Percentiles rank a stretch among this genome's conserved stretches.
Conservation (phyloP, 2,797 vertebrate genomes). For the Mormyrus proboscirostris region DNA sequence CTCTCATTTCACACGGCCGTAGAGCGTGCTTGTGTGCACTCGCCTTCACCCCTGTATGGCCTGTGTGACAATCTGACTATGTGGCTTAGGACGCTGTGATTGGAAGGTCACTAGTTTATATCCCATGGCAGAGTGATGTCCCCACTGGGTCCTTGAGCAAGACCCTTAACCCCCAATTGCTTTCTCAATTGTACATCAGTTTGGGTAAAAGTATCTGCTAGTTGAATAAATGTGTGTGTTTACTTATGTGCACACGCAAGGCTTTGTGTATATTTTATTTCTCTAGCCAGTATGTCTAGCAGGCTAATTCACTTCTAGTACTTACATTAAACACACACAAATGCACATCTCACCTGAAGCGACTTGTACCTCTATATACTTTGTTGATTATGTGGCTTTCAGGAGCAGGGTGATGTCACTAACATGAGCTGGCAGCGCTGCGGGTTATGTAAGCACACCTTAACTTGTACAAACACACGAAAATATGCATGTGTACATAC, state of each 20-base stretch:
- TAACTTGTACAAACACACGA: neutral
- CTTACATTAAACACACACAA: neutral
- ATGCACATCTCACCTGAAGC: neutral
- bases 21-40: neutral
- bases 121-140: neutral
- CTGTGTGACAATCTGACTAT: neutral
- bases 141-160: neutral
- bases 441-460: neutral
- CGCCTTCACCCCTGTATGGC: neutral
- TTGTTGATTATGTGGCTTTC: neutral
- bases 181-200: neutral
- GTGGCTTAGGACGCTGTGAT: neutral
- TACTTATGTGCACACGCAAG: neutral
- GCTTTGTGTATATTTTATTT: neutral
- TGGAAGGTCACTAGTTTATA: neutral
- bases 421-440: neutral
- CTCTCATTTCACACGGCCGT: neutral
- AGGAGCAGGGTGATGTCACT: neutral
- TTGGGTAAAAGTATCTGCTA: neutral
- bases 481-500: neutral
- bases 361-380: neutral
- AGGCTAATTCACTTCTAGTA: neutral
- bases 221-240: neutral
- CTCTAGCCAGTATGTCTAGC: slow-evolving; percentile 15
- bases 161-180: neutral